phyloP scores from a whole-genome alignment of 1,140 invertebrate genomes.

The Melanaphis sacchari region DNA sequence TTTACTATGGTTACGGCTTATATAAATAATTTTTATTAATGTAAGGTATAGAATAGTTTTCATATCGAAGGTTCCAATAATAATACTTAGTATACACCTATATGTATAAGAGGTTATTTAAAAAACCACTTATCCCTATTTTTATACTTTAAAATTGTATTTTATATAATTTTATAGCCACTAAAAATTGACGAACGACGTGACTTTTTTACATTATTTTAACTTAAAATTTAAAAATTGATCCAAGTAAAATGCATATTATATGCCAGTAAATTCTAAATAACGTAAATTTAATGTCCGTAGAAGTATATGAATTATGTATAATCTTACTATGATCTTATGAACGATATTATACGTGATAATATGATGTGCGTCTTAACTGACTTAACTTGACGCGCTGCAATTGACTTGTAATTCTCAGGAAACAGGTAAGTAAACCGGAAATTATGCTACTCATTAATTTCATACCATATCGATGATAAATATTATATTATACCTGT shows the following conservation, averaged over 20 bases:
- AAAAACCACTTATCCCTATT: neutral
- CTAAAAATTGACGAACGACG: neutral
- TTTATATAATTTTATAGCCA: neutral
- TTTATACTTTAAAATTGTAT: neutral
- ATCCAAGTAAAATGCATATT: neutral
- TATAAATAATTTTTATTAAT: neutral
- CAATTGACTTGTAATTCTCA: neutral
- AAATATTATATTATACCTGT: neutral
- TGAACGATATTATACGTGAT: neutral
- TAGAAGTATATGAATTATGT: neutral
- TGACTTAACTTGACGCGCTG: too few species aligned
- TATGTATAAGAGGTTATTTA: neutral
- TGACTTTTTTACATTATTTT: neutral
- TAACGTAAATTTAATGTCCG: neutral
- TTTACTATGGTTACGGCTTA: neutral
- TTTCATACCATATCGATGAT: neutral
- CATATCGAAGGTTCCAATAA: neutral
- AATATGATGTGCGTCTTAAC: neutral
- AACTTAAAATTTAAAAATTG: neutral
- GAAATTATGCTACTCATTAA: neutral
- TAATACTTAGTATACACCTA: neutral
- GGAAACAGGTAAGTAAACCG: neutral
- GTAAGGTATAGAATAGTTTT: too few species aligned
- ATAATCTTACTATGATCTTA: neutral
- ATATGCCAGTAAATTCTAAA: neutral